Evolutionary conservation across 2,888 invertebrate species (phyloP).

Genomic region (Sipha maydis): DNA sequence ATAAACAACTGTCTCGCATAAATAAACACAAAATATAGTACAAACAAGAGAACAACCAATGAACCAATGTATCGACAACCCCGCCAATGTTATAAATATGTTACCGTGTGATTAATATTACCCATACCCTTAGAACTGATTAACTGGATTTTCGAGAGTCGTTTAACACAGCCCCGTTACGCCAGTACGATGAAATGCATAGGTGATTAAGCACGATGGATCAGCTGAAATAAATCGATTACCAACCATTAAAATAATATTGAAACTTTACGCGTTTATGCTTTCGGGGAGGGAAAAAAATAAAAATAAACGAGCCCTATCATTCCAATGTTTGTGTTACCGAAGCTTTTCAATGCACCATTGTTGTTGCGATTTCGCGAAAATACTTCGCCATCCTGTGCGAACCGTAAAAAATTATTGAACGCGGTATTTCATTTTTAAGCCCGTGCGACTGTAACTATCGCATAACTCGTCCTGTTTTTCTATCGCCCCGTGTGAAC

Average conservation of each 20-base stretch:
- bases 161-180: neutral
- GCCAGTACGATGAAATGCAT: neutral
- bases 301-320: neutral
- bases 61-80: neutral
- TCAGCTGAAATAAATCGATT: neutral
- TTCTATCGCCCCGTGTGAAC: neutral
- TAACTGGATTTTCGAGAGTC: neutral
- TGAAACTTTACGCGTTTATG: neutral
- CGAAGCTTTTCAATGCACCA: neutral
- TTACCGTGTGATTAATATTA: neutral
- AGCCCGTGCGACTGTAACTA: neutral
- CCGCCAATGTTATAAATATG: neutral
- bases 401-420: neutral
- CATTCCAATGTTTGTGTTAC: neutral
- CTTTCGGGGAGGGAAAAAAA: neutral
- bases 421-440: neutral
- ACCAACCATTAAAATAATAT: neutral
- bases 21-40: too few species aligned
- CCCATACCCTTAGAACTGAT: neutral
- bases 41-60: neutral
- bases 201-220: conserved; percentile 5
- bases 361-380: neutral
- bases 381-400: neutral
- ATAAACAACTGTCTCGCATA: too few species aligned
- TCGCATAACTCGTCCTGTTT: neutral